phyloP scores from a whole-genome alignment of 2,113 vertebrate genomes.

The Dasyprocta punctata region DNA sequence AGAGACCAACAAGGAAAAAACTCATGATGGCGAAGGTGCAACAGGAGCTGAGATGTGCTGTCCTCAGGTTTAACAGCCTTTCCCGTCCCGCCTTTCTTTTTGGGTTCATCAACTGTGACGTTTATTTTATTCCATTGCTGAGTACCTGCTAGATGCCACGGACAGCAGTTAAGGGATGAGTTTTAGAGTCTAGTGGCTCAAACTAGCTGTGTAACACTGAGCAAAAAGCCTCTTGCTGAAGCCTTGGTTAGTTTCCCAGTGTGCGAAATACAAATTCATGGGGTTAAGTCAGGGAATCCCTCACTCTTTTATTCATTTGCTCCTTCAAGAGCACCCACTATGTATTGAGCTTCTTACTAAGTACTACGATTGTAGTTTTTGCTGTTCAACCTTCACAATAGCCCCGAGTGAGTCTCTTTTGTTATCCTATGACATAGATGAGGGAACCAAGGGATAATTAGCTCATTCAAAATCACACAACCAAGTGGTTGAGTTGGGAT shows the following conservation, averaged over 20 bases:
- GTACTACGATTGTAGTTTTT: no score
- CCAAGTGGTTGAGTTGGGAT: neutral
- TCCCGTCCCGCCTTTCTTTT: neutral
- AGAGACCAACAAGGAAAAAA: neutral
- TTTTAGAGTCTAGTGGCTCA: neutral
- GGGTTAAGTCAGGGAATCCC: neutral
- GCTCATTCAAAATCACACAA: neutral
- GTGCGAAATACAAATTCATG: neutral
- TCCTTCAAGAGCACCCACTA: neutral
- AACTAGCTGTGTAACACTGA: neutral
- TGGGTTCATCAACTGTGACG: fast-evolving
- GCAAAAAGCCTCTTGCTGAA: neutral
- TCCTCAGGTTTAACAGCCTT: neutral
- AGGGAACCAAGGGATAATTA: neutral
- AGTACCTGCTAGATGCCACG: neutral
- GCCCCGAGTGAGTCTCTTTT: neutral
- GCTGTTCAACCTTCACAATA: neutral
- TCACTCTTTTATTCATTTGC: neutral
- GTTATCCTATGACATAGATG: neutral
- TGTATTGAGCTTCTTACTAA: neutral
- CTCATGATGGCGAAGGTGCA: neutral
- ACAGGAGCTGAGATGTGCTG: neutral
- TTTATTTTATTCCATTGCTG: neutral
- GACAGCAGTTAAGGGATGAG: neutral
- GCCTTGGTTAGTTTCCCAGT: neutral